A percentile compares a stretch with the other conserved stretches of the same genome.
phyloP scores from a whole-genome alignment of 2,113 vertebrate species.

The Chaetodon auriga region DNA sequence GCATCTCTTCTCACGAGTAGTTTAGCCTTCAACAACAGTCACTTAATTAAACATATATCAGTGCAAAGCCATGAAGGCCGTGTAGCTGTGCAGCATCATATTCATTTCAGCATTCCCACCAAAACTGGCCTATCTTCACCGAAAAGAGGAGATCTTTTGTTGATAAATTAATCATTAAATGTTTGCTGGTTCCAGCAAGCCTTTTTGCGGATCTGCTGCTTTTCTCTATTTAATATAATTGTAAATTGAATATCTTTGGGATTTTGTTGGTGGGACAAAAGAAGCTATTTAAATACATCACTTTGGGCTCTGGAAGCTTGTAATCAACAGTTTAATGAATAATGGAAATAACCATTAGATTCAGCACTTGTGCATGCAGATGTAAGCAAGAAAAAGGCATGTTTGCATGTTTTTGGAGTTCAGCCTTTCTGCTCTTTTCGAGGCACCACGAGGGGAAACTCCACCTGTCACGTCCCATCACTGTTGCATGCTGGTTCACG shows the following conservation, averaged over 20 bases:
- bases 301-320: not conserved
- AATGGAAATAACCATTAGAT: not conserved
- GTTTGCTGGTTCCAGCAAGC: not conserved
- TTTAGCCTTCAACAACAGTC: not conserved
- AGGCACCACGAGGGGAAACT: constrained; percentile 27
- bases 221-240: not conserved
- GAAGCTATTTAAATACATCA: too few relatives aligned
- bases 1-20: not conserved
- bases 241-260: not conserved
- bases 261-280: not conserved
- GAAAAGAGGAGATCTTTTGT: not conserved
- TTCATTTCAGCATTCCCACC: not conserved
- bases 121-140: not conserved
- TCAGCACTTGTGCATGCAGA: not conserved
- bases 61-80: not conserved
- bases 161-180: not conserved
- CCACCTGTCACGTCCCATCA: constrained; percentile 82
- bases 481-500: constrained; percentile 77
- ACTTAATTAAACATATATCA: not conserved
- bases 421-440: constrained; percentile 2
- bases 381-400: not conserved
- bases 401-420: constrained; percentile 1
- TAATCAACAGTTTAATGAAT: not conserved
- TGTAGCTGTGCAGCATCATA: not conserved
- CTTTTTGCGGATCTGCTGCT: not conserved